phyloP scores from a whole-genome alignment of 1,140 invertebrate genomes.

The Drosophila sturtevanti region DNA sequence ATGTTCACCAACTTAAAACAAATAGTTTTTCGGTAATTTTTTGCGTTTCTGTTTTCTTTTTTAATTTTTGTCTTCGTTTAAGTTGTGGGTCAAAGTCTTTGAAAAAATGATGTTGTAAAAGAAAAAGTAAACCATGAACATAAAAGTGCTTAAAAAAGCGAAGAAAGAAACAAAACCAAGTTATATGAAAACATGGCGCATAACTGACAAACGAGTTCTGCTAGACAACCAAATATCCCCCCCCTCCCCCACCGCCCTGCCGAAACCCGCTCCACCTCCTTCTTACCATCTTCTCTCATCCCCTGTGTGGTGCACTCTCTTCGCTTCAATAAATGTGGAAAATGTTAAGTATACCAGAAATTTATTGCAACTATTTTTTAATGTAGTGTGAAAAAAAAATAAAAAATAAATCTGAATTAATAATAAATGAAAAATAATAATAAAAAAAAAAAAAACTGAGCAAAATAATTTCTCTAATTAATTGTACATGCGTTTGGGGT shows the following conservation, averaged over 20 bases:
- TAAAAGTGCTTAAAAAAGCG: slow-evolving; percentile 14
- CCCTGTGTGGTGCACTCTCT: slow-evolving; percentile 3
- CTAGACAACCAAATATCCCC: slow-evolving; percentile 5
- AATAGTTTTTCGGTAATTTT: slow-evolving; percentile 26
- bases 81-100: slow-evolving; percentile 72
- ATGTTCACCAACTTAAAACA: slow-evolving; percentile 27
- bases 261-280: not conserved
- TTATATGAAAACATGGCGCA: slow-evolving; percentile 64
- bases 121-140: slow-evolving; percentile 58
- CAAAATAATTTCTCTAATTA: slow-evolving; percentile 79
- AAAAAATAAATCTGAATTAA: slow-evolving; percentile 30
- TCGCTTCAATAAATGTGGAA: slow-evolving; percentile 63
- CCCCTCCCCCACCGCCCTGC: not conserved
- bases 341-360: slow-evolving; percentile 79
- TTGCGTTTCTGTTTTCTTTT: slow-evolving; percentile 27
- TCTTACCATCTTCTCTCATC: not conserved
- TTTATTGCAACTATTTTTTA: slow-evolving; percentile 53
- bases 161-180: slow-evolving; percentile 40
- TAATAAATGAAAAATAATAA: slow-evolving; percentile 39
- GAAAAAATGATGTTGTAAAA: slow-evolving; percentile 69
- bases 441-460: slow-evolving; percentile 17
- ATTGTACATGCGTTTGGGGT: slow-evolving; percentile 51
- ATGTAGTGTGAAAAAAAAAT: slow-evolving; percentile 47
- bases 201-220: slow-evolving; percentile 65
- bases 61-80: slow-evolving; percentile 2